Percentiles rank a stretch among this genome's conserved stretches.
Conservation (phyloP, 2,888 invertebrate species). For the Machimus atricapillus region DNA sequence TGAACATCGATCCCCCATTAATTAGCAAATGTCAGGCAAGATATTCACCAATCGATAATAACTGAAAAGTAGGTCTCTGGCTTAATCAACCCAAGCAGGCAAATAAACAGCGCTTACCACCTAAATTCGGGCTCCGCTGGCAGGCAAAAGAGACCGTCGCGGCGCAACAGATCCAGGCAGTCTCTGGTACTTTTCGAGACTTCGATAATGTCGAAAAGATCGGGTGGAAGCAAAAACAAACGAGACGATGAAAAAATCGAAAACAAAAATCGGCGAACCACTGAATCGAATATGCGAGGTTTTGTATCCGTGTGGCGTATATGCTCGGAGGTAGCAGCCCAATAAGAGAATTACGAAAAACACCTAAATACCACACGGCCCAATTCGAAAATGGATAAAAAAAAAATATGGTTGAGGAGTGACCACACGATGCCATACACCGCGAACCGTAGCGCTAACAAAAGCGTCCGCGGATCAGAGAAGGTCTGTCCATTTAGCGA, state of each 20-base stretch:
- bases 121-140: neutral
- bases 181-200: neutral
- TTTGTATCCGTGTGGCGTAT: neutral
- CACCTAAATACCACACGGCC: neutral
- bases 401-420: neutral
- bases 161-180: neutral
- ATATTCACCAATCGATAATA: neutral
- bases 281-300: neutral
- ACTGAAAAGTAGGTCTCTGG: neutral
- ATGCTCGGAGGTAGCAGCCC: neutral
- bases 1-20: slow-evolving; percentile 7
- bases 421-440: neutral
- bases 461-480: neutral
- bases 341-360: neutral
- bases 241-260: neutral
- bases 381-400: neutral
- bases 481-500: slow-evolving; percentile 1
- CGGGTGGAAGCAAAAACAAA: neutral
- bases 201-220: neutral
- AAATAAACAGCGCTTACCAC: neutral
- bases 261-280: neutral
- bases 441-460: neutral
- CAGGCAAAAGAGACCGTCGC: neutral
- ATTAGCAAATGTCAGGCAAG: neutral
- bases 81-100: neutral